phyloP scores from a whole-genome alignment of 2,797 vertebrate genomes.

The Rhinatrema bivittatum region DNA sequence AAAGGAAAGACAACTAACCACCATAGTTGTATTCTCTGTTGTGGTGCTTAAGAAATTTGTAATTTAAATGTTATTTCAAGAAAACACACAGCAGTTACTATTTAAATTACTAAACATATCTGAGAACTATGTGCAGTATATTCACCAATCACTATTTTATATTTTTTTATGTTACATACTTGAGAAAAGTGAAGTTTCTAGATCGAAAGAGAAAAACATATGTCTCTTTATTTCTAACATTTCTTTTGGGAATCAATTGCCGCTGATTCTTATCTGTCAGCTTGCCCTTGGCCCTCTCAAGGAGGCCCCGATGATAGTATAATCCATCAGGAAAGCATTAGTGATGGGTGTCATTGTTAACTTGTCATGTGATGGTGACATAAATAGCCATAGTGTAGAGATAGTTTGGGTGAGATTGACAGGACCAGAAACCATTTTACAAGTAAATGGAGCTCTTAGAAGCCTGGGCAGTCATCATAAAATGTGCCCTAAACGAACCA shows the following conservation, averaged over 20 bases:
- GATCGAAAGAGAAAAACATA: constrained; percentile 17
- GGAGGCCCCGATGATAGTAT: constrained; percentile 27
- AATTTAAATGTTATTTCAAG: too few species aligned
- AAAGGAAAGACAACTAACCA: too few species aligned
- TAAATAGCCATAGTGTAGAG: constrained; percentile 17
- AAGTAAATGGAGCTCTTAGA: constrained; percentile 12
- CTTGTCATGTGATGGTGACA: constrained; percentile 20
- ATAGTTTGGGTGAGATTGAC: constrained; percentile 23
- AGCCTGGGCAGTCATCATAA: not conserved
- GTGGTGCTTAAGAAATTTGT: too few species aligned
- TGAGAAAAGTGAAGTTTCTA: not conserved
- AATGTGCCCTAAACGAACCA: constrained; percentile 1
- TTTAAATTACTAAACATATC: too few species aligned
- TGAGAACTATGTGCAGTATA: constrained; percentile 8
- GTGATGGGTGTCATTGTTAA: constrained; percentile 24
- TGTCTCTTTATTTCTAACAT: constrained; percentile 29
- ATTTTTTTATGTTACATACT: constrained; percentile 4
- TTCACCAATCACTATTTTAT: constrained; percentile 1
- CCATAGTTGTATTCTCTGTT: too few species aligned
- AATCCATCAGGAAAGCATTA: constrained; percentile 30
- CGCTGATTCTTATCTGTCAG: constrained; percentile 32
- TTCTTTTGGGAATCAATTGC: constrained; percentile 33
- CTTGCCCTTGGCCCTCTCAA: constrained; percentile 33
- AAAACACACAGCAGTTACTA: too few species aligned
- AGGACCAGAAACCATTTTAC: constrained; percentile 11